Base-by-base conservation (phyloP, 2,113 vertebrate genomes). In the Collichthys lucidus region DNA sequence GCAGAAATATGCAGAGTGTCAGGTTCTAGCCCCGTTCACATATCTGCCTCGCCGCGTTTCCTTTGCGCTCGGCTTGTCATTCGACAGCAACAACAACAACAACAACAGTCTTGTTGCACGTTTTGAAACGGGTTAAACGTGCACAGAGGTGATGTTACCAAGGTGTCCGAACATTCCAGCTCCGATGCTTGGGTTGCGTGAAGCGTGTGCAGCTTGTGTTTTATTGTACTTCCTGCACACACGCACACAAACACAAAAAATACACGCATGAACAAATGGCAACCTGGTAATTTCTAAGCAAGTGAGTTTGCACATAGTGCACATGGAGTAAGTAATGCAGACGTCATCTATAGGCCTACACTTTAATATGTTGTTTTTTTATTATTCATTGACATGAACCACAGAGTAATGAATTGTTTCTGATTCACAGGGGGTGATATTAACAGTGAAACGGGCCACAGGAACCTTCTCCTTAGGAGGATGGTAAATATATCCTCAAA, bases 391-490 rank as follows among this genome's bases (percentile, higher is more conserved):
- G 20, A 62, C 14, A 10, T 79, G 22, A 47, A 19, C 42, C 46
- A 8, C n/a, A 6, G 9, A 61, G 22, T 89, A 83, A 86, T 67
- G 11, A 29, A 47, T 42, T 67, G 56, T 85, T 79, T 87, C 40
- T 91, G 5, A 47, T 84, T 92, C 80, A 53, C 87, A 96, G 95
- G 90, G 80, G 86, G 90, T 94, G 87, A 95, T 96, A 80, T 88
- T 96, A 83, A 88, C 81, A 44, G 94, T 95, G 24, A 96, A 96
- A 85, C 91, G 93, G 90, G 95, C 95, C 67, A 95, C 95, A 8
- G 95, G 94, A 74, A 92, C 95, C 10, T 94, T 96, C 89, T 96
- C 95, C 69, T 82, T 96, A 74, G 63, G 92, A 50, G 95, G 94
- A 93, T 96, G 95, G 95, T 96, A 86, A 91, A 88, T 92, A 91